These are phyloP conservation scores for Antechinus flavipes DNA, from an alignment of 2,113 vertebrate species.

Conservation along the genomic window DNA sequence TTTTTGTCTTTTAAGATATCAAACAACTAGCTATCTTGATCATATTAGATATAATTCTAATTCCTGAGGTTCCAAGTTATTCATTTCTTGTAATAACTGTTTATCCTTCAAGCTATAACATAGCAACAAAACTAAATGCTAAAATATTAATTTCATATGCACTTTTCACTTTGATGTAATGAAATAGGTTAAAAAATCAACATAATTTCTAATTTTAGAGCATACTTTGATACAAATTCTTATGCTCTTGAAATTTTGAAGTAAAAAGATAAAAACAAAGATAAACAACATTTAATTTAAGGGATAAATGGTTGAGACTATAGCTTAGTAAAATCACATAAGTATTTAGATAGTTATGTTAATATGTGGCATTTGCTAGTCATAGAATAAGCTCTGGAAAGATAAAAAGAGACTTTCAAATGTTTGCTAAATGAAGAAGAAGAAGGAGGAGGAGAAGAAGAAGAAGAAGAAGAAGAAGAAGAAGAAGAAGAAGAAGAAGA, in stretches of 20 bases:
- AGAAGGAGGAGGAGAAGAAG: too few species aligned
- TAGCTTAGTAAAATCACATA: not conserved
- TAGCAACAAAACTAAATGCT: not conserved
- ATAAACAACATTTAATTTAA: not conserved
- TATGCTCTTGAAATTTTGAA: not conserved
- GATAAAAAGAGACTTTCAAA: too few species aligned
- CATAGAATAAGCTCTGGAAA: too few species aligned
- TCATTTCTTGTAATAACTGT: not conserved
- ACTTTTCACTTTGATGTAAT: not conserved
- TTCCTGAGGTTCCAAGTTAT: not conserved
- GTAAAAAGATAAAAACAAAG: not conserved
- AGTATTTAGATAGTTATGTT: not conserved
- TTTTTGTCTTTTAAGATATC: not conserved
- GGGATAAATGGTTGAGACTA: not conserved
- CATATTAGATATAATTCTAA: not conserved
- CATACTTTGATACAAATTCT: not conserved
- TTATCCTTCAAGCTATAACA: not conserved
- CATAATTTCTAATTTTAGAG: not conserved
- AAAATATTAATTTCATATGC: not conserved
- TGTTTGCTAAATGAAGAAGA: too few species aligned
- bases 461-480: too few species aligned
- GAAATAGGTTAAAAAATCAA: not conserved
- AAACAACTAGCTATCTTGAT: not conserved
- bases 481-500: too few species aligned
- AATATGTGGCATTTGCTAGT: not conserved